Evolutionary conservation across 2,113 vertebrate species (phyloP).

Genomic region (Circaetus gallicus): DNA sequence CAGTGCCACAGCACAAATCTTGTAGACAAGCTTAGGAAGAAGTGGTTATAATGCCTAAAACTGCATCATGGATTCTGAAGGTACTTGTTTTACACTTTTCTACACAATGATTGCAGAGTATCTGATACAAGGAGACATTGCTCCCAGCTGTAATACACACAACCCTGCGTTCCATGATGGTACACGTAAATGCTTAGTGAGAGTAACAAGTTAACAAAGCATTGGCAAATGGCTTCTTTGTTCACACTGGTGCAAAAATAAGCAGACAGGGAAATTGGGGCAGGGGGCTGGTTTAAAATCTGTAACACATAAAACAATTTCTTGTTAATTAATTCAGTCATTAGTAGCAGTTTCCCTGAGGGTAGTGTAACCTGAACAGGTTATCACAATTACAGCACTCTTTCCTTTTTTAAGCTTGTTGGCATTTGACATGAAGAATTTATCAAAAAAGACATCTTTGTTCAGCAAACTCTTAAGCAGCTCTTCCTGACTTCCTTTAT

Average conservation of each 20-base stretch:
- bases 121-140: constrained; percentile 53
- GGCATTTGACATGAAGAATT: constrained; percentile 41
- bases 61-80: constrained; percentile 27
- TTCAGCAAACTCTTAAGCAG: neutral
- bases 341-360: constrained; percentile 26
- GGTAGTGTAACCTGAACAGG: constrained; percentile 55
- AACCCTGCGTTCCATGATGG: neutral
- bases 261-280: neutral
- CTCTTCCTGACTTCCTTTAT: neutral
- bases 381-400: constrained; percentile 46
- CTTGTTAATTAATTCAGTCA: constrained; percentile 53
- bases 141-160: constrained; percentile 50
- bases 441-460: constrained; percentile 25
- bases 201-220: constrained; percentile 62
- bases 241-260: constrained; percentile 24
- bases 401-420: neutral
- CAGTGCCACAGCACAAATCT: neutral
- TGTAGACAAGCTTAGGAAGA: constrained; percentile 35
- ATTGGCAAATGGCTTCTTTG: constrained; percentile 54
- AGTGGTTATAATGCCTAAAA: constrained; percentile 26
- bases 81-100: constrained; percentile 67
- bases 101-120: constrained; percentile 34
- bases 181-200: neutral
- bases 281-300: constrained; percentile 26
- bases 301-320: constrained; percentile 23